Conservation (phyloP, 2,113 vertebrate species). For the Poeciliopsis prolifica region DNA sequence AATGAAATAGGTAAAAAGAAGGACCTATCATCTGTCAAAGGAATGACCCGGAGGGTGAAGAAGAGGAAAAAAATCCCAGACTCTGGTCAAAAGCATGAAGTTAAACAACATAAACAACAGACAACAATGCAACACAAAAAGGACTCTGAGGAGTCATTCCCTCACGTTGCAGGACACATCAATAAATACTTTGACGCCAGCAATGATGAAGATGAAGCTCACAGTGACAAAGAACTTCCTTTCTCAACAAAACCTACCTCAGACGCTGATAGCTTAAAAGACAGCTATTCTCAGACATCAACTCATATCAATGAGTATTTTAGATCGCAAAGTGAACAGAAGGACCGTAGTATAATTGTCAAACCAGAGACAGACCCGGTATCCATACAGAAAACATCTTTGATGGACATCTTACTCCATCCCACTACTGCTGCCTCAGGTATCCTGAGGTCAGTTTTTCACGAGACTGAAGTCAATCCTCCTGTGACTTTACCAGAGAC, state of each 20-base stretch:
- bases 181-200: conserved; percentile 77
- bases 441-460: conserved; percentile 51
- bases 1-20: conserved; percentile 5
- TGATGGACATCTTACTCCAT: conserved; percentile 63
- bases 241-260: conserved; percentile 17
- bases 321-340: conserved; percentile 39
- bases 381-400: conserved; percentile 27
- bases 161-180: conserved; percentile 70
- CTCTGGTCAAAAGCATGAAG: conserved; percentile 8
- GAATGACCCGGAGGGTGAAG: conserved; percentile 15
- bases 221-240: background rate
- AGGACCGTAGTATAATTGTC: conserved; percentile 23
- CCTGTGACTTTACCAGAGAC: background rate
- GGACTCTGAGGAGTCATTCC: conserved; percentile 66
- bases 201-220: conserved; percentile 43
- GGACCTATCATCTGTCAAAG: conserved; percentile 8
- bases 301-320: conserved; percentile 75
- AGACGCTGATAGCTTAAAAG: conserved; percentile 64
- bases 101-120: conserved; percentile 5
- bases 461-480: conserved; percentile 9
- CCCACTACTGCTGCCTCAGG: conserved; percentile 60
- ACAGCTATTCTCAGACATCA: conserved; percentile 69
- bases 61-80: conserved; percentile 38
- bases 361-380: background rate
- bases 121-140: conserved; percentile 6